A percentile compares a stretch with the other conserved stretches of the same genome.
Evolutionary conservation across 1,140 invertebrate genomes (phyloP).

Genomic region (Helicoverpa armigera): DNA sequence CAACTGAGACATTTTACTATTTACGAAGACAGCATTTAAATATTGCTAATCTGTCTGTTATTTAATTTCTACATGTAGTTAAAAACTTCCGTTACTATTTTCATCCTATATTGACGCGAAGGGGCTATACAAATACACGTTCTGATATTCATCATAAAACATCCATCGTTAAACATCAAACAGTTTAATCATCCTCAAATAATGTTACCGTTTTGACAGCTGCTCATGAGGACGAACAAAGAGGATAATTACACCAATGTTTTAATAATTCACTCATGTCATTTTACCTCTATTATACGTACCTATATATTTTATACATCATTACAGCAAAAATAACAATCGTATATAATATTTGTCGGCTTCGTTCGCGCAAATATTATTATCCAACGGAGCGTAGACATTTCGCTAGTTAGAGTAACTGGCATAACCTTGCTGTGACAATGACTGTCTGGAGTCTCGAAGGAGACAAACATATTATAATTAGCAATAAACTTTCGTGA

Average conservation of each 20-base stretch:
- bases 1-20: too few relatives aligned
- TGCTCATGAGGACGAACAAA: not conserved
- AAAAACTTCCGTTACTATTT: not conserved
- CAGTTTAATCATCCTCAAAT: constrained; percentile 17
- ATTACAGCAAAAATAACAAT: not conserved
- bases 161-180: constrained; percentile 13
- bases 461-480: constrained; percentile 40
- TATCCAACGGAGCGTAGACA: not conserved
- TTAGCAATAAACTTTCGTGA: constrained; percentile 31
- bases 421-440: constrained; percentile 30
- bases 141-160: constrained; percentile 2
- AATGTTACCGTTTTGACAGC: constrained; percentile 13
- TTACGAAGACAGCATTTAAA: too few relatives aligned
- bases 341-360: constrained; percentile 18
- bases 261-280: not conserved
- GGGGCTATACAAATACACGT: not conserved
- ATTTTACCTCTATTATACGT: not conserved
- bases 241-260: constrained; percentile 10
- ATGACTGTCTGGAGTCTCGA: constrained; percentile 41
- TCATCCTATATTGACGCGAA: not conserved
- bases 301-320: not conserved
- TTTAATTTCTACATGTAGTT: not conserved
- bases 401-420: constrained; percentile 6
- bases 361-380: not conserved
- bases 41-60: too few relatives aligned